Evolutionary conservation across 2,113 vertebrate genomes (phyloP), one percentile per base, ranked within the genome.

Genomic region (Macquaria ambigua): DNA sequence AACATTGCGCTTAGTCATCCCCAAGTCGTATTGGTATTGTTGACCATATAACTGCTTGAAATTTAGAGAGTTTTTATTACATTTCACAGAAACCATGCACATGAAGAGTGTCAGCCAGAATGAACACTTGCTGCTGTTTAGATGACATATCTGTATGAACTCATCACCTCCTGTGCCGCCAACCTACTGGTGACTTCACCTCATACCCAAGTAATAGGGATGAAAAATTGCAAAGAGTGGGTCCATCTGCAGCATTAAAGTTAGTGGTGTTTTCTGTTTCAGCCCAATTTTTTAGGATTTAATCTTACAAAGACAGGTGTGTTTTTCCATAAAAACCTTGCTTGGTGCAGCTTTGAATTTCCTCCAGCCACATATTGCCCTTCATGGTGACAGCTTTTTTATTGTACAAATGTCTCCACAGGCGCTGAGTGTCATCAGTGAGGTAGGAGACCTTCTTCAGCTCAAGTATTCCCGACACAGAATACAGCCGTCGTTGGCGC

Each of bases 381-480:
- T 75, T 85, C 66, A 41, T 10, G n/a, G 25, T 78, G 77, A 85
- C 82, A 76, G 61, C 18, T 80, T 82, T 43, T 67, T 75, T 23
- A 37, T 70, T 71, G 48, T 74, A 48, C 15, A 58, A 83, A 87
- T 89, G 81, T 93, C 58, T 85, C 76, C 58, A 25, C 83, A 99
- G 98, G 97, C 96, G 79, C 95, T 99, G 95, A 96, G 96, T 77
- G 95, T 96, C 93, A 96, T 98, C 90, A 92, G 93, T 67, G 97
- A 99, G 94, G 97, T 99, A 23, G 98, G 98, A 68, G 97, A 98
- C 73, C 96, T 99, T 9, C 94, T 99, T 84, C 97, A 98, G 62
- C 87, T 99, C 88, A 99, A 98, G 92, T 99, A 99, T 82, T 99
- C 97, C 52, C 96, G 97, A 75, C 96, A 67, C 81, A 90, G 85